These are phyloP conservation scores for Drosophila kanapiae DNA, from an alignment of 1,140 invertebrate genomes.

Conservation along the genomic window DNA sequence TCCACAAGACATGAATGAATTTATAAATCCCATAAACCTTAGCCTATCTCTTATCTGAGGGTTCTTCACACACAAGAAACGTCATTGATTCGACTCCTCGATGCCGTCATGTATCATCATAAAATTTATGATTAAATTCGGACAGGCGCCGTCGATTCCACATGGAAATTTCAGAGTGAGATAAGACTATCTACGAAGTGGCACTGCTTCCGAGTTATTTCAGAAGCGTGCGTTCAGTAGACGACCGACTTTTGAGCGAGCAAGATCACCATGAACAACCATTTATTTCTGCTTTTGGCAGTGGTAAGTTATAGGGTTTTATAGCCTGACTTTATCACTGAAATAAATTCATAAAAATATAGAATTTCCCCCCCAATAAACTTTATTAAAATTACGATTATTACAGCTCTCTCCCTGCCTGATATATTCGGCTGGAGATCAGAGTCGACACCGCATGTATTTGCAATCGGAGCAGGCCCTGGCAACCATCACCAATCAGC, in stretches of 20 bases:
- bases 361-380: not conserved
- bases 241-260: conserved; percentile 38
- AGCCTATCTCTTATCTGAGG: conserved; percentile 15
- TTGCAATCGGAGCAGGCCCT: conserved; percentile 58
- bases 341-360: not conserved
- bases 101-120: conserved; percentile 35
- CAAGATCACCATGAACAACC: conserved; percentile 32
- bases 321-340: accelerated
- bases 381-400: not conserved
- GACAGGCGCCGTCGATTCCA: conserved; percentile 2
- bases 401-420: not conserved
- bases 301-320: not conserved
- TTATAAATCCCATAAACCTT: conserved; percentile 11
- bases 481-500: conserved; percentile 36
- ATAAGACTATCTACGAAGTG: conserved; percentile 36
- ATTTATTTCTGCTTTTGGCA: not conserved
- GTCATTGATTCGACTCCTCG: conserved; percentile 22
- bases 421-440: conserved; percentile 43
- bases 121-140: conserved; percentile 21
- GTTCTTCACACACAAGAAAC: conserved; percentile 32
- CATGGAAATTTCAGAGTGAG: conserved; percentile 35
- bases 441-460: conserved; percentile 42
- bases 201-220: conserved; percentile 27
- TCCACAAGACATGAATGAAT: conserved; percentile 30
- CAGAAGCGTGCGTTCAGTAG: conserved; percentile 44